These are phyloP conservation scores for Manis javanica DNA, from an alignment of 2,797 vertebrate genomes.

Conservation along the genomic window DNA sequence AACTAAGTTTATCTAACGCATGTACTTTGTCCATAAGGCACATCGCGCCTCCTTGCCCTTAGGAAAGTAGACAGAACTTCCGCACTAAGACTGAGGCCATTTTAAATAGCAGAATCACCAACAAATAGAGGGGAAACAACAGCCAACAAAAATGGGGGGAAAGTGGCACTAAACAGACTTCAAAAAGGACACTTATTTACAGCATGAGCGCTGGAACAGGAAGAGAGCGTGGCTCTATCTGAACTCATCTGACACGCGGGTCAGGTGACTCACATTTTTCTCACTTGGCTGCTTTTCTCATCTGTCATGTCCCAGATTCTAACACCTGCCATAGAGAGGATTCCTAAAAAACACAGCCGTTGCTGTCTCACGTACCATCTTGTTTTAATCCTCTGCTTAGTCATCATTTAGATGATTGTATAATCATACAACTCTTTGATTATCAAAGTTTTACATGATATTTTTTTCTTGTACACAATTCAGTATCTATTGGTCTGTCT, in stretches of 20 bases:
- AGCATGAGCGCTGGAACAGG: neutral
- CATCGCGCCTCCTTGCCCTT: neutral
- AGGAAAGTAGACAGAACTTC: neutral
- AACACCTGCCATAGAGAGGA: neutral
- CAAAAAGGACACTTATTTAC: neutral
- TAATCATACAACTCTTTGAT: neutral
- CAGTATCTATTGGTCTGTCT: neutral
- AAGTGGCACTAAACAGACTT: neutral
- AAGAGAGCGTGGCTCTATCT: neutral
- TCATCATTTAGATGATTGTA: neutral
- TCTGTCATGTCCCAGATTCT: neutral
- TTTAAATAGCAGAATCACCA: neutral
- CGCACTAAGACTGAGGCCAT: neutral
- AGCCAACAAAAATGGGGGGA: neutral
- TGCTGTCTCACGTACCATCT: neutral
- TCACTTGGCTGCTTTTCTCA: neutral
- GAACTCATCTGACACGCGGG: accelerated
- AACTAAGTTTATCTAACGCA: neutral
- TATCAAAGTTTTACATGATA: neutral
- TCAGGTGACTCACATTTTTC: no score
- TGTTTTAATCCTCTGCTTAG: neutral
- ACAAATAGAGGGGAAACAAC: neutral
- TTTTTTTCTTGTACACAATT: neutral
- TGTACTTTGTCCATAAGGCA: neutral
- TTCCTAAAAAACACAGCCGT: neutral